These are phyloP conservation scores for Enteromius mattozi DNA, from an alignment of 2,797 vertebrate genomes.

Conservation along the genomic window DNA sequence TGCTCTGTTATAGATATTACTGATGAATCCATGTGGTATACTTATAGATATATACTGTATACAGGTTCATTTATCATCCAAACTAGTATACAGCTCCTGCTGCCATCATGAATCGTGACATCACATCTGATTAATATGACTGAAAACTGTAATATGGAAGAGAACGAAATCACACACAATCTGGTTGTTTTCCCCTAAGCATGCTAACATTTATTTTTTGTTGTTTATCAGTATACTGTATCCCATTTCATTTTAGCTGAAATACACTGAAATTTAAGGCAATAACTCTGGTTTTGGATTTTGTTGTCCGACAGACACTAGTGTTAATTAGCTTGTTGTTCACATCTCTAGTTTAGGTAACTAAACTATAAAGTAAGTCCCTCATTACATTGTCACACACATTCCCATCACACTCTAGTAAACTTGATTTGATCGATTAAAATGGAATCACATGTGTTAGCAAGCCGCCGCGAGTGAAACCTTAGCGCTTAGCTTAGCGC, in stretches of 20 bases:
- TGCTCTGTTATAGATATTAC: conserved; percentile 75
- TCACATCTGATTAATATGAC: conserved; percentile 42
- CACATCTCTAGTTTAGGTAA: background rate
- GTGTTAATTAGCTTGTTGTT: conserved; percentile 20
- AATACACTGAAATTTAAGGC: conserved; percentile 78
- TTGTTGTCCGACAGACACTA: conserved; percentile 32
- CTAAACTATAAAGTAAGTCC: conserved; percentile 15
- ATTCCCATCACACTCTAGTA: conserved; percentile 30
- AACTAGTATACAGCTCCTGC: conserved; percentile 51
- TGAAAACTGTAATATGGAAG: conserved; percentile 43
- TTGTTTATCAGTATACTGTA: conserved; percentile 63
- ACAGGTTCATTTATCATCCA: conserved; percentile 65
- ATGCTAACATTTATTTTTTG: conserved; percentile 53
- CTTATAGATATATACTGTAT: conserved; percentile 52
- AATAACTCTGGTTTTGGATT: conserved; percentile 72
- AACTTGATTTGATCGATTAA: conserved; percentile 24
- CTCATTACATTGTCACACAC: conserved; percentile 28
- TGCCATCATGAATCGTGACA: conserved; percentile 55
- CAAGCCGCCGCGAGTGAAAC: background rate
- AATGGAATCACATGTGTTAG: conserved; percentile 34
- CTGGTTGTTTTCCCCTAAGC: conserved; percentile 56
- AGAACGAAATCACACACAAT: conserved; percentile 28
- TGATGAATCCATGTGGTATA: conserved; percentile 67
- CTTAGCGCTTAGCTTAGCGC: conserved; percentile 41
- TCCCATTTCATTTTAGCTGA: conserved; percentile 61